phyloP scores from a whole-genome alignment of 2,797 vertebrate species.

The Scleropages formosus region DNA sequence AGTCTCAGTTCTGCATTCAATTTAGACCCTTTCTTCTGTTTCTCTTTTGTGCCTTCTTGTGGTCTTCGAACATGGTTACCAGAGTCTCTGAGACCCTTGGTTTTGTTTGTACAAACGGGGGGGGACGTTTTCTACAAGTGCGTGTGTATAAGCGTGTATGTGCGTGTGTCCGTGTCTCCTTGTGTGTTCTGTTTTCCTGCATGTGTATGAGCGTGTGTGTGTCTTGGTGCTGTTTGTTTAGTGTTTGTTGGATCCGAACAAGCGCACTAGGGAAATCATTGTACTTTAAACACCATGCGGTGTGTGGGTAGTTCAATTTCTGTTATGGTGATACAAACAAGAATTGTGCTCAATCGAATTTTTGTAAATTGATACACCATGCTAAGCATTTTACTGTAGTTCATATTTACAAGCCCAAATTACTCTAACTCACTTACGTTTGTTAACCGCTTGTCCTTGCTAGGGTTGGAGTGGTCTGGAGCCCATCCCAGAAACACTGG shows the following conservation, averaged over 20 bases:
- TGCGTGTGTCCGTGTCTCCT: not conserved
- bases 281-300: conserved; percentile 22
- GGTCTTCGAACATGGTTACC: not conserved
- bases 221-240: not conserved
- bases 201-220: not conserved
- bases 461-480: too few relatives aligned
- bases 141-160: not conserved
- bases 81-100: not conserved
- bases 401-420: too few relatives aligned
- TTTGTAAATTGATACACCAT: not conserved
- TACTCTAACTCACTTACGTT: too few relatives aligned
- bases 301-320: conserved; percentile 10
- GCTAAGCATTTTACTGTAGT: not conserved
- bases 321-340: conserved; percentile 15
- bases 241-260: conserved; percentile 7
- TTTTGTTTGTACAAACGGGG: not conserved
- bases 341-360: not conserved
- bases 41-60: not conserved
- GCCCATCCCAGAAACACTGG: too few relatives aligned
- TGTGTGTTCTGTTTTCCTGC: conserved; percentile 1
- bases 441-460: too few relatives aligned
- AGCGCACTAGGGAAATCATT: not conserved
- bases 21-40: conserved; percentile 11
- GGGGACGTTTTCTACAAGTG: not conserved
- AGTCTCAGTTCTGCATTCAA: conserved; percentile 21